Percentiles rank a stretch among this genome's conserved stretches.
phyloP scores from a whole-genome alignment of 2,888 invertebrate species.

The Apamea crenata region DNA sequence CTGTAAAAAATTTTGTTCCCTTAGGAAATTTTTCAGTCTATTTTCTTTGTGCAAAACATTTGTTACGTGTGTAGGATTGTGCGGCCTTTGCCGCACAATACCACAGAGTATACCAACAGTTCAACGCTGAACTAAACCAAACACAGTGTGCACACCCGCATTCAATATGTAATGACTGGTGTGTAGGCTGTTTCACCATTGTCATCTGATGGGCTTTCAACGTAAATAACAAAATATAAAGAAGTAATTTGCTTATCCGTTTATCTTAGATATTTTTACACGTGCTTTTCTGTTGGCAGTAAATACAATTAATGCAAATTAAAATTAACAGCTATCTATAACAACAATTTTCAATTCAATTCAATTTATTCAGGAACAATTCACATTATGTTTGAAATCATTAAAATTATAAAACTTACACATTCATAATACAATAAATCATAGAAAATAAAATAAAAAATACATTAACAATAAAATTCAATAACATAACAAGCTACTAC shows the following conservation, averaged over 20 bases:
- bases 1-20: no score
- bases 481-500: no score
- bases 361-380: no score
- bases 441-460: no score
- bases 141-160: constrained; percentile 46
- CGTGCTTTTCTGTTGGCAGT: background rate
- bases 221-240: background rate
- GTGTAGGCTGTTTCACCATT: constrained; percentile 10
- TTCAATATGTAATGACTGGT: constrained; percentile 19
- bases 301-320: background rate
- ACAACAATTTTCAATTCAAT: no score
- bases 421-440: no score
- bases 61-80: no score
- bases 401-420: no score
- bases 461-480: no score
- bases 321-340: background rate
- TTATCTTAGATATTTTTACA: background rate
- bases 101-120: constrained; percentile 4
- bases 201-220: background rate
- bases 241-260: no score
- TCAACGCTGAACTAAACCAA: constrained; percentile 41
- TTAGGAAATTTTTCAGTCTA: background rate
- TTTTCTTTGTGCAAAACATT: background rate
- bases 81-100: constrained; percentile 8
- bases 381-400: no score